These are phyloP conservation scores for Megalops cyprinoides DNA, from an alignment of 2,797 vertebrate genomes.

Conservation along the genomic window DNA sequence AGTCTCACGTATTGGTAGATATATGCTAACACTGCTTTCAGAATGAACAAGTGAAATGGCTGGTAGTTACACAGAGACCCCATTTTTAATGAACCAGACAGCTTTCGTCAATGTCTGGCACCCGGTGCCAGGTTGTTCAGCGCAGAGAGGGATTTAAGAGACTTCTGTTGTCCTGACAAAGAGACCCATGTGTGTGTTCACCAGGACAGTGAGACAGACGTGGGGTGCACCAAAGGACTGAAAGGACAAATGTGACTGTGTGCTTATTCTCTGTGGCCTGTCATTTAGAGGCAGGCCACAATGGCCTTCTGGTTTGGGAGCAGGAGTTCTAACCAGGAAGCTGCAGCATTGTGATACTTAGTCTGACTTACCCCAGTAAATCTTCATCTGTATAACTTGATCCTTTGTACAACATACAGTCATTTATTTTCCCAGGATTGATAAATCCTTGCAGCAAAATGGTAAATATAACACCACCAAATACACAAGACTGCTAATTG, in stretches of 20 bases:
- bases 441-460: no score
- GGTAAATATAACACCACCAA: no score
- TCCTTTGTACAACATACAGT: no score
- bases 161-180: not conserved
- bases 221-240: not conserved
- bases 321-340: no score
- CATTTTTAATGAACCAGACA: not conserved
- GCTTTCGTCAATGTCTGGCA: not conserved
- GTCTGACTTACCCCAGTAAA: no score
- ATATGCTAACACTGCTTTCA: not conserved
- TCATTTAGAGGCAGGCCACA: no score
- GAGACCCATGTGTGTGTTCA: not conserved
- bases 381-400: no score
- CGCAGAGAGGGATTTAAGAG: not conserved
- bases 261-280: no score
- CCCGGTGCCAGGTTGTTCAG: not conserved
- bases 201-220: not conserved
- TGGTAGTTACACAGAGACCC: not conserved
- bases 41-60: not conserved
- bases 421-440: no score
- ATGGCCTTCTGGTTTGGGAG: no score
- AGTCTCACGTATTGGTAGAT: not conserved
- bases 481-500: no score
- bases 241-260: not conserved
- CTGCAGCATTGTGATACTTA: no score